Evolutionary conservation across 2,888 invertebrate species (phyloP), one percentile per base, ranked within the genome.

Genomic region (Rhaphigaster nebulosa): DNA sequence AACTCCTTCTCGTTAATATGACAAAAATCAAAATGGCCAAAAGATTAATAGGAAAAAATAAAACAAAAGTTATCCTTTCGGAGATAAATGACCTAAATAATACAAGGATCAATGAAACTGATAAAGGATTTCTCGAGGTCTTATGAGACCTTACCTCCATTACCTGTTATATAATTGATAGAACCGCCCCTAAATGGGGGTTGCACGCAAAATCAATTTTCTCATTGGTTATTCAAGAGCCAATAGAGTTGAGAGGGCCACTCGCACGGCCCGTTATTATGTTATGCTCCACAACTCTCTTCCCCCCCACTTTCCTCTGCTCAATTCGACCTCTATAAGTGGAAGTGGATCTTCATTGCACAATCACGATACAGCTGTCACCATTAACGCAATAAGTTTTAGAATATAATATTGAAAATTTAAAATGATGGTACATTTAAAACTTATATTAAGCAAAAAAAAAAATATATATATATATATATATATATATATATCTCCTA

Each of bases 151-250:
- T n/a, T 45, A 20, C 6, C 50, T 41, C 65, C 50, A 38, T 89
- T 70, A 56, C 41, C 34, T 54, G 56, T 41, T 65, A 70, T 45
- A 65, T 50, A 56, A 89, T 89, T 89, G 56, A 56, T 45, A 50
- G 65, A 13, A 45, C 8, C 56, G 70, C 20, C 65, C 38, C 89
- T 90, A 90, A 90, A 76, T 90, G 20, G 90, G 34, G 80, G 80
- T 76, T n/a, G 34, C 80, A 80, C 29, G 34, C 80, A 50, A 90
- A 90, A 90, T 90, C 90, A 90, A 90, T 90, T 80, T 84, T 34
- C 87, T 90, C 70, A 90, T 90, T 84, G 90, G 45, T 90, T 90
- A 90, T 90, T 84, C 54, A 90, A 90, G 50, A 54, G 90, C 76
- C 90, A 90, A 80, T 88, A 88, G 26, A n/a, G 65, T 41, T 56